A percentile compares a stretch with the other conserved stretches of the same genome.
phyloP scores from a whole-genome alignment of 1,140 invertebrate genomes.

The Zeugodacus cucurbitae region DNA sequence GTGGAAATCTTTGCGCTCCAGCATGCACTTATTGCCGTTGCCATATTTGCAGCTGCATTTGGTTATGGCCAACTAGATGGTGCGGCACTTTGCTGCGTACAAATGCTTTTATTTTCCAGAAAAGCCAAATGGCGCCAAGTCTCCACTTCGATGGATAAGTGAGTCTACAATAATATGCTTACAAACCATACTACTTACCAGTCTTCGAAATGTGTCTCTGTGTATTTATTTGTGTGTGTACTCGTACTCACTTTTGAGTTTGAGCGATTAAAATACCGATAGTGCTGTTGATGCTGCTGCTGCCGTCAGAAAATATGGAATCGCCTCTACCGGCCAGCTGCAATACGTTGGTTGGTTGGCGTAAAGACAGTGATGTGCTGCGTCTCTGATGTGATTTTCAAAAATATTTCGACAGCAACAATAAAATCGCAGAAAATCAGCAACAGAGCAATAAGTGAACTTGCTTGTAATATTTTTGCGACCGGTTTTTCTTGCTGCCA shows the following conservation, averaged over 20 bases:
- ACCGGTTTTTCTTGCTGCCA: constrained; percentile 3
- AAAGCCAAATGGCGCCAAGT: constrained; percentile 11
- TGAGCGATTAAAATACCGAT: no score
- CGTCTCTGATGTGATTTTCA: background rate
- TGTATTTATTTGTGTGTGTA: no score
- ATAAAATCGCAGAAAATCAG: background rate
- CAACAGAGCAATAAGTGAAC: background rate
- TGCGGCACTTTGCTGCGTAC: background rate
- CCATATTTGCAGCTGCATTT: background rate
- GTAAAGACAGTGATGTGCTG: background rate
- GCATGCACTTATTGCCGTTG: background rate
- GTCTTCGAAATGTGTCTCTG: background rate
- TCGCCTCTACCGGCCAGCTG: no score
- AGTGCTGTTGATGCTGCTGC: no score
- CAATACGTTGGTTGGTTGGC: no score
- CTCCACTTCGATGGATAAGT: background rate
- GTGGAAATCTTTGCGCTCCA: background rate
- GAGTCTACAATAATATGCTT: background rate
- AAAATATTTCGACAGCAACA: background rate
- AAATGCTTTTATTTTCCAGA: background rate
- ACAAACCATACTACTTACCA: background rate
- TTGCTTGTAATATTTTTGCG: constrained; percentile 27
- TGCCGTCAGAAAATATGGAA: no score
- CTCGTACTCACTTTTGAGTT: no score
- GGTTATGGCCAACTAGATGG: background rate